Percentiles rank a stretch among this genome's conserved stretches.
These are phyloP conservation scores for Coranthus polyacanthus DNA, from an alignment of 2,797 vertebrate species.

Conservation along the genomic window DNA sequence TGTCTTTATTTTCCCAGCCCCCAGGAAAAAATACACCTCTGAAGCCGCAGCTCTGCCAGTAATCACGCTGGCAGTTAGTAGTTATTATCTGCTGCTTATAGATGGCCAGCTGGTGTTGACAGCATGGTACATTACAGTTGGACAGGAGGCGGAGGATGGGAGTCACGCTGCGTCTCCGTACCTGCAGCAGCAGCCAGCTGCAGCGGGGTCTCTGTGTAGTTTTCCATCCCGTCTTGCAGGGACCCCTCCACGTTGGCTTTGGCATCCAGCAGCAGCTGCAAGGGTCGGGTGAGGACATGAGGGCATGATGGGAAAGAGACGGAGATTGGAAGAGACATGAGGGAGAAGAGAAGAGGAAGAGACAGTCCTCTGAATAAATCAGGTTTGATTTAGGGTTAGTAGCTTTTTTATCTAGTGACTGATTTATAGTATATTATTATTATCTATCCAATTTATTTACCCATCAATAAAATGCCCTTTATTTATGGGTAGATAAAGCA, in stretches of 20 bases:
- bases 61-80: slow-evolving; percentile 53
- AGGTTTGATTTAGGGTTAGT: too few relatives aligned
- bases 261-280: slow-evolving; percentile 94
- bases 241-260: slow-evolving; percentile 96
- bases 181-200: slow-evolving; percentile 97
- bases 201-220: slow-evolving; percentile 97
- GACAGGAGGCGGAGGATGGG: slow-evolving; percentile 33
- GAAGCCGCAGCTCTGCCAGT: slow-evolving; percentile 26
- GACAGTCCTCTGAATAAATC: slow-evolving; percentile 5
- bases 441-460: too few relatives aligned
- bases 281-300: slow-evolving; percentile 8
- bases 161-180: slow-evolving; percentile 72
- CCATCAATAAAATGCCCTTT: too few relatives aligned
- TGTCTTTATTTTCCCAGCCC: slow-evolving; percentile 43
- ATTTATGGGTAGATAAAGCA: too few relatives aligned
- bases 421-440: too few relatives aligned
- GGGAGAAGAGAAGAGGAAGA: slow-evolving; percentile 15
- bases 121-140: slow-evolving; percentile 34
- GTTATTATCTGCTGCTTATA: slow-evolving; percentile 47
- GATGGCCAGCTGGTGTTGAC: slow-evolving; percentile 41
- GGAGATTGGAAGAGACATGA: neutral
- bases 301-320: slow-evolving; percentile 6
- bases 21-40: slow-evolving; percentile 28
- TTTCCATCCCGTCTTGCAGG: slow-evolving; percentile 95
- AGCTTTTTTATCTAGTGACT: slow-evolving; percentile 1